Evolutionary conservation across 2,797 vertebrate genomes (phyloP).

Genomic region (Anguilla marmorata): DNA sequence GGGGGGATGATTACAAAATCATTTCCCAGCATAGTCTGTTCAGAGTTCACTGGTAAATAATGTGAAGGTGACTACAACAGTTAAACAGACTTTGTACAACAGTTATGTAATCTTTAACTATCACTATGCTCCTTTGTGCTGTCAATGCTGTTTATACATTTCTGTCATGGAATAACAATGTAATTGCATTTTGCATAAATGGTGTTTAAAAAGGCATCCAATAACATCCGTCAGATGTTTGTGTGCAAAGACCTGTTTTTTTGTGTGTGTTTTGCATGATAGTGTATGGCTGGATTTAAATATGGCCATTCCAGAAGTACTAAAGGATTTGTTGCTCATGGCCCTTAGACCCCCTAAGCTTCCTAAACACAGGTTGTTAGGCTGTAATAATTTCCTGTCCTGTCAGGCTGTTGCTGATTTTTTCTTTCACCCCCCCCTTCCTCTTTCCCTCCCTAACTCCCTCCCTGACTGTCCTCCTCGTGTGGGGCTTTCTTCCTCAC

Average conservation of each 20-base stretch:
- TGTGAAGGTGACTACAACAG: background rate
- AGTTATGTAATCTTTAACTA: background rate
- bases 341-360: background rate
- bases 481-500: background rate
- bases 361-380: background rate
- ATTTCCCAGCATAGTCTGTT: background rate
- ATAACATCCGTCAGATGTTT: background rate
- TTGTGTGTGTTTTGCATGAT: background rate
- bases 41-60: background rate
- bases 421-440: background rate
- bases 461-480: conserved; percentile 22
- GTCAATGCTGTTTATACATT: background rate
- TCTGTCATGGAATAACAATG: background rate
- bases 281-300: background rate
- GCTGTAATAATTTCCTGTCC: background rate
- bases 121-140: background rate
- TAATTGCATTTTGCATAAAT: background rate
- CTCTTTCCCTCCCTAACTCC: conserved; percentile 25
- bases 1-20: background rate
- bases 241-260: background rate
- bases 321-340: background rate
- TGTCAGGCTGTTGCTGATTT: background rate
- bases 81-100: background rate
- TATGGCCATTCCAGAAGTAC: background rate
- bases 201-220: background rate